Evolutionary conservation across 2,113 vertebrate species (phyloP).

Genomic region (Sapayoa aenigma): DNA sequence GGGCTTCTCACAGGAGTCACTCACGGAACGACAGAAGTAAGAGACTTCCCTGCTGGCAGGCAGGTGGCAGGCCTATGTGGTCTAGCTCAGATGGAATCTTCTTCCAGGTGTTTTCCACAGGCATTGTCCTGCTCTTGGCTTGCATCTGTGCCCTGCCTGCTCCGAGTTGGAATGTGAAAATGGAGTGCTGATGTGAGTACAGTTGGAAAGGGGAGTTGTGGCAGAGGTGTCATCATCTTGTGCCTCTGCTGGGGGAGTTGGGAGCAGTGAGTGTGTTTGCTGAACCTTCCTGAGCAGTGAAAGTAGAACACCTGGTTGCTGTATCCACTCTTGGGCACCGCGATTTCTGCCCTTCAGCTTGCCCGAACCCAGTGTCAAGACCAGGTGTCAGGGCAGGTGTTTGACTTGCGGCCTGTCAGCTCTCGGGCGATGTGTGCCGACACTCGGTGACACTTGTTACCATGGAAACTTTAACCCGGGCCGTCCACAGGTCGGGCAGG

Average conservation of each 20-base stretch:
- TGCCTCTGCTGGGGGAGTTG: not conserved
- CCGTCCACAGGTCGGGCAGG: accelerated
- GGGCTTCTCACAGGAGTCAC: too few species aligned
- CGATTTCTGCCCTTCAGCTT: not conserved
- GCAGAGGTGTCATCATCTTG: accelerated
- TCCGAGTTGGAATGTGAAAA: accelerated
- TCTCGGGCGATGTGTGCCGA: not conserved
- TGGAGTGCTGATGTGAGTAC: accelerated
- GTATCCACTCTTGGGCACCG: accelerated
- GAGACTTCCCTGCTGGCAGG: not conserved
- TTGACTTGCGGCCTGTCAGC: not conserved
- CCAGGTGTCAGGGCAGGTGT: not conserved
- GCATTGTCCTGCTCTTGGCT: not conserved
- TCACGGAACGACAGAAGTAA: not conserved
- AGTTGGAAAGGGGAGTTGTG: accelerated
- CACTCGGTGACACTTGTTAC: accelerated
- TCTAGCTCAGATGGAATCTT: not conserved
- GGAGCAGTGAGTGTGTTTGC: accelerated
- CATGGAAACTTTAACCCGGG: not conserved
- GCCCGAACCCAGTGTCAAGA: not conserved
- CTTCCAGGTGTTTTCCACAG: accelerated
- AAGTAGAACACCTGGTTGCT: not conserved
- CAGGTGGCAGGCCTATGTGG: accelerated
- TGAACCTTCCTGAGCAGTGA: not conserved
- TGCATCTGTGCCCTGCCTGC: too few species aligned